These are phyloP conservation scores for Choreutis nemorana DNA, from an alignment of 2,888 invertebrate species.

Conservation along the genomic window DNA sequence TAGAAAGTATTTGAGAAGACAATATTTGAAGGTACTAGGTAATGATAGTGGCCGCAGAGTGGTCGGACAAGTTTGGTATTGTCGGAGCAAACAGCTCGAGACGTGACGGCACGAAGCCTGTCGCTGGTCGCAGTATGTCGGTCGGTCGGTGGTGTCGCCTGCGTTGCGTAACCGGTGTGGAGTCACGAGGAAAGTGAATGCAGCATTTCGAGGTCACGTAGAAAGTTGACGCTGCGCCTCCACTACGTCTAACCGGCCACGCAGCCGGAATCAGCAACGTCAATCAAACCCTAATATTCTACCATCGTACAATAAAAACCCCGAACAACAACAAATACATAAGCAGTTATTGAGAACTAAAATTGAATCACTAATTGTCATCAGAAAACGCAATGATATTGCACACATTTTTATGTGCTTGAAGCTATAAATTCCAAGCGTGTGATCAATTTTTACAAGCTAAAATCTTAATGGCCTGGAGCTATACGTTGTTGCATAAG, in stretches of 20 bases:
- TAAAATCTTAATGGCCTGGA: too few relatives aligned
- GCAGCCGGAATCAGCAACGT: not conserved
- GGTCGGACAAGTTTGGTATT: constrained; percentile 23
- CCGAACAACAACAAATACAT: not conserved
- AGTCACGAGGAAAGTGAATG: constrained; percentile 62
- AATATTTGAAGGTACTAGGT: constrained; percentile 23
- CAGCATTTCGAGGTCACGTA: constrained; percentile 63
- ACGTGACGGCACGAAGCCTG: constrained; percentile 14
- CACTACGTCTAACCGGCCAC: constrained; percentile 16
- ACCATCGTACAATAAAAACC: too few relatives aligned
- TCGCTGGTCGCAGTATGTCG: constrained; percentile 42
- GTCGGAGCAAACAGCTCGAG: constrained; percentile 17
- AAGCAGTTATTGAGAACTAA: not conserved
- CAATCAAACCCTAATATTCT: too few relatives aligned
- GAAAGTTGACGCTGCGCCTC: constrained; percentile 50
- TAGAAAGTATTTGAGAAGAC: constrained; percentile 19
- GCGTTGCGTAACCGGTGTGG: constrained; percentile 61
- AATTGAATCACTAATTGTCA: too few relatives aligned
- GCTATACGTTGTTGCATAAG: constrained; percentile 53
- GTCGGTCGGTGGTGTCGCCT: constrained; percentile 43
- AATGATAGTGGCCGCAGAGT: constrained; percentile 17
- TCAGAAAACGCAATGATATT: constrained; percentile 26
- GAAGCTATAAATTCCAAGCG: constrained; percentile 23
- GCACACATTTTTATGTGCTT: constrained; percentile 19
- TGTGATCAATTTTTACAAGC: constrained; percentile 21